Evolutionary conservation across 2,113 vertebrate species (phyloP).

Genomic region (Holacanthus passer): DNA sequence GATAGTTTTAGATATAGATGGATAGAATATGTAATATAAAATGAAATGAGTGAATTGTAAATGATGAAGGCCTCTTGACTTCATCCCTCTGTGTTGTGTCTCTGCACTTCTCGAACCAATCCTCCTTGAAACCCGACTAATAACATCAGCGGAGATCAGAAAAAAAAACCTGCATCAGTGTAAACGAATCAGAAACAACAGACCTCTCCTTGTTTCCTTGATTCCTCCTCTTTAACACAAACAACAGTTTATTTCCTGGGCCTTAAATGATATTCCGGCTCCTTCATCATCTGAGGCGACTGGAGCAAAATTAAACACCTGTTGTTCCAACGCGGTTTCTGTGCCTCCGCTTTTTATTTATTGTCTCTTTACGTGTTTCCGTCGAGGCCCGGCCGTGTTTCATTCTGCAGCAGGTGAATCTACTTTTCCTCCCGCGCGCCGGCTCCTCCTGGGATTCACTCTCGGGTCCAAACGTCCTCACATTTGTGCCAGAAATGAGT

Average conservation of each 20-base stretch:
- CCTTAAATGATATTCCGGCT: slow-evolving; percentile 19
- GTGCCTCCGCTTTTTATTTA: slow-evolving; percentile 35
- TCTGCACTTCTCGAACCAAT: no score
- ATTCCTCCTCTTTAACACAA: slow-evolving; percentile 5
- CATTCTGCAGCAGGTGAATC: slow-evolving; percentile 44
- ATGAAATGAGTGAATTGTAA: no score
- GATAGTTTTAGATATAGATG: no score
- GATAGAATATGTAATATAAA: no score
- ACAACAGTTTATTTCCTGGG: slow-evolving; percentile 6
- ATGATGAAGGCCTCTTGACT: neutral
- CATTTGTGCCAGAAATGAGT: slow-evolving; percentile 33
- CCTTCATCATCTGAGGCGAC: slow-evolving; percentile 34
- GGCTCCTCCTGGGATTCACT: slow-evolving; percentile 46
- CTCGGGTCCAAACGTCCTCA: slow-evolving; percentile 11
- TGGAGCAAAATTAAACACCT: slow-evolving; percentile 63
- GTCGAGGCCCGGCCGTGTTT: neutral
- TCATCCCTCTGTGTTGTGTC: neutral
- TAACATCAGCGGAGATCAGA: neutral
- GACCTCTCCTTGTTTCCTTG: neutral
- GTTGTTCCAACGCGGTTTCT: slow-evolving; percentile 28
- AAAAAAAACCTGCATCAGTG: neutral
- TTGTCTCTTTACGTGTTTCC: slow-evolving; percentile 38
- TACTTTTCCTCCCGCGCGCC: neutral
- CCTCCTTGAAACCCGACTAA: neutral
- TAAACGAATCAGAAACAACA: slow-evolving; percentile 11